Evolutionary conservation across 1,140 invertebrate genomes (phyloP).

Genomic region (Ooceraea biroi): DNA sequence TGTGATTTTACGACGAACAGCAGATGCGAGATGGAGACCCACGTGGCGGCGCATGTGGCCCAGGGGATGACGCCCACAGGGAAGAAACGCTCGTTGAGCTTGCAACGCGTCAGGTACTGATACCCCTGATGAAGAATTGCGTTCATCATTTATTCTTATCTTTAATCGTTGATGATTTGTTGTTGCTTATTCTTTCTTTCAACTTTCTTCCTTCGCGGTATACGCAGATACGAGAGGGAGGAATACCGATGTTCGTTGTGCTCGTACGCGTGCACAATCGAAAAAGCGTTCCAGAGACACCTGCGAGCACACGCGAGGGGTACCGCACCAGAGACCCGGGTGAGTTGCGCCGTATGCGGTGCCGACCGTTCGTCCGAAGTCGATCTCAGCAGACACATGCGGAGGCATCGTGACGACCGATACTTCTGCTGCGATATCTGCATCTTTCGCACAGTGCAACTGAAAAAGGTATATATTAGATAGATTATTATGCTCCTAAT

Average conservation of each 20-base stretch:
- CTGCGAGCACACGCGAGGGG: slow-evolving; percentile 84
- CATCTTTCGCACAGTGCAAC: slow-evolving; percentile 87
- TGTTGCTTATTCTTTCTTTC: not conserved
- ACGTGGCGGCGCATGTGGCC: slow-evolving; percentile 83
- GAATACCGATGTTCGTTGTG: slow-evolving; percentile 87
- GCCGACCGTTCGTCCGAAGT: slow-evolving; percentile 87
- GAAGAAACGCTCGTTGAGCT: slow-evolving; percentile 83
- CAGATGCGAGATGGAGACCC: slow-evolving; percentile 84
- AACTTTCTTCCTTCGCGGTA: slow-evolving; percentile 14
- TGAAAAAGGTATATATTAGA: slow-evolving; percentile 86
- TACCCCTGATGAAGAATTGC: slow-evolving; percentile 75
- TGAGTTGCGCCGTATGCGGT: slow-evolving; percentile 88
- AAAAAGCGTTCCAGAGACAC: slow-evolving; percentile 87
- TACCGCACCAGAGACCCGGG: slow-evolving; percentile 81
- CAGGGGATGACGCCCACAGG: slow-evolving; percentile 83
- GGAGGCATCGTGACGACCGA: slow-evolving; percentile 87
- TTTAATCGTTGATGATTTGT: too few species aligned
- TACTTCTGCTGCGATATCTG: slow-evolving; percentile 88
- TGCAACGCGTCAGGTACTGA: slow-evolving; percentile 86
- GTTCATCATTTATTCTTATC: too few species aligned
- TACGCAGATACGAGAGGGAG: slow-evolving; percentile 86
- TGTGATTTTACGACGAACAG: slow-evolving; percentile 83
- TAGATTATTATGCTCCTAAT: not conserved
- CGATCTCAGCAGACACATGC: slow-evolving; percentile 87
- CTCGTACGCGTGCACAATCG: slow-evolving; percentile 87